These are phyloP conservation scores for Hybognathus amarus DNA, from an alignment of 2,797 vertebrate genomes.

Conservation along the genomic window DNA sequence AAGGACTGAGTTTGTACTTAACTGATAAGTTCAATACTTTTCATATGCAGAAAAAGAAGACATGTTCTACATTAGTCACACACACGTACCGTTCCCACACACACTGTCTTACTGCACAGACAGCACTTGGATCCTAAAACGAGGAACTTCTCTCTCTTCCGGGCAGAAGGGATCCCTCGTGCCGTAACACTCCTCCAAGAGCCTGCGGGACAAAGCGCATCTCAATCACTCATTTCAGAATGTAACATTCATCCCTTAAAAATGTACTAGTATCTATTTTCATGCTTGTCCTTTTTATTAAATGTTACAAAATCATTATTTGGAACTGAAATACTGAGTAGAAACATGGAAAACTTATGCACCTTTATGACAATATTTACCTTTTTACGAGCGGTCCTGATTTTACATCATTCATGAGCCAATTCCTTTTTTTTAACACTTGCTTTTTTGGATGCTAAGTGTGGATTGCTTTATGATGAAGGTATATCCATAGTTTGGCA, in stretches of 20 bases:
- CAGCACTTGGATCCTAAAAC: slow-evolving; percentile 84
- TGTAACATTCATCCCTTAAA: background rate
- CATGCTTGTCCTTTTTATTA: background rate
- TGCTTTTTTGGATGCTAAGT: background rate
- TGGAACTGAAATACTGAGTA: background rate
- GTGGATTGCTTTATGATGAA: background rate
- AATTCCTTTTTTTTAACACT: background rate
- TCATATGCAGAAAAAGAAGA: background rate
- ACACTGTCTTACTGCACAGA: slow-evolving; percentile 80
- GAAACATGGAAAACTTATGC: background rate
- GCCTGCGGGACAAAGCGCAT: slow-evolving; percentile 65
- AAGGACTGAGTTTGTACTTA: background rate
- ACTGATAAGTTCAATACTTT: too few relatives aligned
- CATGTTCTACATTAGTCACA: background rate
- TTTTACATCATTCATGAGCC: background rate
- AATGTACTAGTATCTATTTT: background rate
- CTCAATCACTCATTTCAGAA: background rate
- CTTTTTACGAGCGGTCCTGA: background rate
- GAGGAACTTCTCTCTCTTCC: slow-evolving; percentile 84
- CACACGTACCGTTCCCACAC: slow-evolving; percentile 81
- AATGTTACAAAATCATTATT: too few relatives aligned
- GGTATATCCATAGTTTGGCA: background rate
- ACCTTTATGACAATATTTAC: background rate
- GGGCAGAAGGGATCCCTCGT: slow-evolving; percentile 87
- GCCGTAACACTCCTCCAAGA: slow-evolving; percentile 88